These are phyloP conservation scores for Tinea trinotella DNA, from an alignment of 2,888 invertebrate genomes.

Conservation along the genomic window DNA sequence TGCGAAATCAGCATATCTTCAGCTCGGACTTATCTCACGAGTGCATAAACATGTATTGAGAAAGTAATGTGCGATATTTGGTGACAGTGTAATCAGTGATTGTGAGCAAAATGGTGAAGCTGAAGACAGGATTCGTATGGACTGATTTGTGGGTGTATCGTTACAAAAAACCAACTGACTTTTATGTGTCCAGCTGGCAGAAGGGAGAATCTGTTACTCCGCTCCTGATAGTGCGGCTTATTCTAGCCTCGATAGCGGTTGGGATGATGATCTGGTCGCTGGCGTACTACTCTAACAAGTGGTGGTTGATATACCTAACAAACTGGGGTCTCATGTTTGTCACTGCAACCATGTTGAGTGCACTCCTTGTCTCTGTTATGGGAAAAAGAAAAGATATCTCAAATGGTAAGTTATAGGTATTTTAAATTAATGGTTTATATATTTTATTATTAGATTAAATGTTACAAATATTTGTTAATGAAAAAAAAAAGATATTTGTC, in stretches of 20 bases:
- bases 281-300: constrained; percentile 28
- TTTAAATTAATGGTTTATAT: too few relatives aligned
- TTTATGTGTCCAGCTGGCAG: constrained; percentile 60
- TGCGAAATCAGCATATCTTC: neutral
- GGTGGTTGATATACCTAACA: constrained; percentile 55
- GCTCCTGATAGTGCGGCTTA: constrained; percentile 41
- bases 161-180: constrained; percentile 50
- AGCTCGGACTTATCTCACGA: neutral
- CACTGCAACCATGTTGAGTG: constrained; percentile 36
- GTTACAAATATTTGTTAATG: too few relatives aligned
- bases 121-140: constrained; percentile 41
- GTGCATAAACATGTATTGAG: neutral
- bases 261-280: constrained; percentile 48
- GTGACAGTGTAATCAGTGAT: constrained; percentile 10
- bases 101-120: constrained; percentile 62
- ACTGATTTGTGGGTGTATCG: constrained; percentile 53
- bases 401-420: constrained; percentile 15
- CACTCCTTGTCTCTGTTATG: constrained; percentile 39
- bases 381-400: constrained; percentile 22
- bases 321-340: constrained; percentile 57
- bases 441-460: too few relatives aligned
- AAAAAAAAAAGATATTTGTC: too few relatives aligned
- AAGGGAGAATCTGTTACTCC: constrained; percentile 50
- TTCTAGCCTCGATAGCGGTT: constrained; percentile 35
- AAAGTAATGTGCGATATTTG: neutral